These are phyloP conservation scores for Horisme vitalbata DNA, from an alignment of 2,888 invertebrate species.

Conservation along the genomic window DNA sequence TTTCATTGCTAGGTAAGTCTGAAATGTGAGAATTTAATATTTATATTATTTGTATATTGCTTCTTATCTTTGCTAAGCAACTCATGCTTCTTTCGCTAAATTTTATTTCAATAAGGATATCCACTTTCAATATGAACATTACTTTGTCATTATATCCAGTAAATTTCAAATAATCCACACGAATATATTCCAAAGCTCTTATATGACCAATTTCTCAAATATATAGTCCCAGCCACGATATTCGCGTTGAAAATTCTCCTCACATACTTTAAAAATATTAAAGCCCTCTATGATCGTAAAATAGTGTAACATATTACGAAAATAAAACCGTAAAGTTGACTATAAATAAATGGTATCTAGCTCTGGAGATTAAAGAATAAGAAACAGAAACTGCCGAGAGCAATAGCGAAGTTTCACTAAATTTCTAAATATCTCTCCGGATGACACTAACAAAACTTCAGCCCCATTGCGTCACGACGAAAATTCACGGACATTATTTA, in stretches of 20 bases:
- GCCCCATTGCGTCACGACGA: conserved; percentile 44
- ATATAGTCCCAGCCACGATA: conserved; percentile 9
- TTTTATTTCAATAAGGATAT: no score
- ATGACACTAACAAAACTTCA: conserved; percentile 69
- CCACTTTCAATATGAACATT: background rate
- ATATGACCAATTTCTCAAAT: conserved; percentile 20
- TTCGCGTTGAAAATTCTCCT: conserved; percentile 12
- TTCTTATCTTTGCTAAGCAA: no score
- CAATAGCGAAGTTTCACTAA: conserved; percentile 57
- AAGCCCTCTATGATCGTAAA: conserved; percentile 15
- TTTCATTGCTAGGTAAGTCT: no score
- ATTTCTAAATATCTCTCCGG: conserved; percentile 70
- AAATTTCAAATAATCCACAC: conserved; percentile 16
- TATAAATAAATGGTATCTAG: conserved; percentile 29
- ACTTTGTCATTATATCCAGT: conserved; percentile 34
- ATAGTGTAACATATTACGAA: conserved; percentile 23
- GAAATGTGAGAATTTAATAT: no score
- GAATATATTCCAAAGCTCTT: conserved; percentile 18
- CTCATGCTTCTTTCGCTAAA: no score
- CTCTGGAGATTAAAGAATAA: conserved; percentile 39
- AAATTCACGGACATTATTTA: conserved; percentile 42
- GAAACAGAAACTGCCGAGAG: conserved; percentile 42
- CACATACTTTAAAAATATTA: conserved; percentile 24
- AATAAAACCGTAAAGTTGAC: conserved; percentile 27
- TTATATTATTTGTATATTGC: no score